Evolutionary conservation across 2,113 vertebrate genomes (phyloP), one percentile per base, ranked within the genome.

Genomic region (Periophthalmus modestus): DNA sequence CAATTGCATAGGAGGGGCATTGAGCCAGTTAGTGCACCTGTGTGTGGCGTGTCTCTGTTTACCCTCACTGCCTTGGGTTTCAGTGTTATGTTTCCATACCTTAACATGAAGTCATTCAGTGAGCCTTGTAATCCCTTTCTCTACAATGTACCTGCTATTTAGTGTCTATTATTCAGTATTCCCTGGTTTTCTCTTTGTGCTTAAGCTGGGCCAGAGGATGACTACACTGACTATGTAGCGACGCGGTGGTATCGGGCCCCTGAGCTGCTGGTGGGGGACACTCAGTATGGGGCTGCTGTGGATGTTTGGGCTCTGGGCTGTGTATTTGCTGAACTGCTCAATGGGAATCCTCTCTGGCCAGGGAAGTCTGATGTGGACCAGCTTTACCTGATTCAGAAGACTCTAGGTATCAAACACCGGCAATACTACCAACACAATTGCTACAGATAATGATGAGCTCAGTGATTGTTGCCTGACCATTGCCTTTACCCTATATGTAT

Each of bases 251-350:
- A 99, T 90, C 94, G 98, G 47, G 93, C 94, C 18, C 98, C 98
- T 0, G 98, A 99, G 88, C 87, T 99, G 28, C 89, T 99, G n/a
- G 98, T 99, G 6, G 98, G 98, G 12, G 97, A 99, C 78, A 96
- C 94, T 0, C 98, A 98, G 82, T 98, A 99, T 0, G 97, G 97
- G 0, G 94, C 97, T 0, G 94, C 97, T 0, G 97, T 99, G 69
- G 98, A 99, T 0, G 94, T 99, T 0, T 99, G 98, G 98, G 98
- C 98, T 0, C 82, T 99, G 1, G 98, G 98, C 80, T 99, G 98
- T 0, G 96, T 99, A 66, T 99, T 99, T 7, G 96, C 96, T 0
- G 98, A 99, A 88, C 92, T 99, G 72, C 90, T 98, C 0, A 90
- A 94, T 0, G 96, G 97, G 14, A 85, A 86, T 66, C 96, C 98